Percentiles rank a stretch among this genome's conserved stretches.
Conservation (phyloP, 2,797 vertebrate genomes). For the Melanotaenia trifasciata region DNA sequence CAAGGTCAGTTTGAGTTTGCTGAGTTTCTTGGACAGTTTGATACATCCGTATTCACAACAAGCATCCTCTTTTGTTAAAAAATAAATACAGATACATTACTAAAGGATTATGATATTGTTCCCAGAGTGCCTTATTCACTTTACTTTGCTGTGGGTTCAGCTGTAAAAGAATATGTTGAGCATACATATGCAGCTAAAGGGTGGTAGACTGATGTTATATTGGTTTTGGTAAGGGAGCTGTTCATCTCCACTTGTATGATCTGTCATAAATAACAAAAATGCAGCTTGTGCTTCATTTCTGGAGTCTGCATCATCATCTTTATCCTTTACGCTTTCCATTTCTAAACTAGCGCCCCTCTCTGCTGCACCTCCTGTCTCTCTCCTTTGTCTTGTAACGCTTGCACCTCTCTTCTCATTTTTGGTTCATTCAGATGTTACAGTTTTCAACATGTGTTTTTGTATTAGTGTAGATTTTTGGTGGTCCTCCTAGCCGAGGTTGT, state of each 20-base stretch:
- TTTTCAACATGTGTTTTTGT: neutral
- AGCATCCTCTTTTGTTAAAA: neutral
- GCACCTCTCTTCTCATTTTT: neutral
- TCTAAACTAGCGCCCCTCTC: constrained; percentile 16
- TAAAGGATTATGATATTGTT: neutral
- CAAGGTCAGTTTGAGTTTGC: constrained; percentile 84
- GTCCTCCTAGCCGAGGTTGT: constrained; percentile 45
- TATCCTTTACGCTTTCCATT: constrained; percentile 41
- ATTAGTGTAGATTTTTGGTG: constrained; percentile 20
- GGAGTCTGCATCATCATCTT: constrained; percentile 38
- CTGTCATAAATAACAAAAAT: constrained; percentile 56
- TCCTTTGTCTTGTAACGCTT: constrained; percentile 12
- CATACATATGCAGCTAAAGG: constrained; percentile 5
- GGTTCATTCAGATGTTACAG: constrained; percentile 3
- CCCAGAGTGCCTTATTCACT: constrained; percentile 1
- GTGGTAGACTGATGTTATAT: constrained; percentile 50
- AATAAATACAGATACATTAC: neutral
- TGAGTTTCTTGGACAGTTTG: neutral
- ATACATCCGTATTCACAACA: neutral
- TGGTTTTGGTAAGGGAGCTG: constrained; percentile 33
- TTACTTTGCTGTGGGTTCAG: constrained; percentile 17
- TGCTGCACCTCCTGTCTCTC: constrained; percentile 8
- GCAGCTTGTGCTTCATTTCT: constrained; percentile 55
- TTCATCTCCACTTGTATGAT: constrained; percentile 46
- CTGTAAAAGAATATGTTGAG: constrained; percentile 6